phyloP scores from a whole-genome alignment of 2,113 vertebrate genomes.

The Erinaceus europaeus region DNA sequence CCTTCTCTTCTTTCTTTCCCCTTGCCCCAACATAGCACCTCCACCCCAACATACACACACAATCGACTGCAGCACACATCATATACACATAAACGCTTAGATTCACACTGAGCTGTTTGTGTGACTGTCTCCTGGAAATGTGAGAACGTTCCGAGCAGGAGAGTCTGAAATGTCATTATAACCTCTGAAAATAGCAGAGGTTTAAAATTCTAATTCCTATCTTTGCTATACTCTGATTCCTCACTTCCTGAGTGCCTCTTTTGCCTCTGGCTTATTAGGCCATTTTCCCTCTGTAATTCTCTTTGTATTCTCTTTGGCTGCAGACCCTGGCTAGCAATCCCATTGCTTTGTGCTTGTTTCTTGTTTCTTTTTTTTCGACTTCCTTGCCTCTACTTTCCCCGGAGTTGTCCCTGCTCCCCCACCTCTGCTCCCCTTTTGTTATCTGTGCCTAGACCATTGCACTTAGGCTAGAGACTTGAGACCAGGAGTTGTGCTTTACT shows the following conservation, averaged over 20 bases:
- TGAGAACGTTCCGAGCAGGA: conserved; percentile 58
- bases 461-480: not conserved
- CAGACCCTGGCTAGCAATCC: not conserved
- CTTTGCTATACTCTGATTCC: not conserved
- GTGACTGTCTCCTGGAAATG: conserved; percentile 42
- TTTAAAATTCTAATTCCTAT: conserved; percentile 20
- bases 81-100: conserved; percentile 26
- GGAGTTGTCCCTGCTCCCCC: not conserved
- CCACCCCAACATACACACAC: conserved; percentile 45
- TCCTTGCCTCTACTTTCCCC: not conserved
- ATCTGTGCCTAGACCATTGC: not conserved
- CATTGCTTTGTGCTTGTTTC: no score
- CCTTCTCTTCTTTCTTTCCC: conserved; percentile 64
- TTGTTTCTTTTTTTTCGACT: not conserved
- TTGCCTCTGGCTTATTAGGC: not conserved
- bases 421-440: not conserved
- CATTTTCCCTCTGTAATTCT: not conserved
- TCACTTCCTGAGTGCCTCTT: not conserved
- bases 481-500: not conserved
- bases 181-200: conserved; percentile 6
- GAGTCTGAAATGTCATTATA: not conserved
- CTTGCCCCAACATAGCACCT: not conserved
- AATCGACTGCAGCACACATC: conserved; percentile 9
- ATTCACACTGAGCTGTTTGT: not conserved
- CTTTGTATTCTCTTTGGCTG: not conserved